Evolutionary conservation across 2,113 vertebrate genomes (phyloP).

Genomic region (Isichthys henryi): DNA sequence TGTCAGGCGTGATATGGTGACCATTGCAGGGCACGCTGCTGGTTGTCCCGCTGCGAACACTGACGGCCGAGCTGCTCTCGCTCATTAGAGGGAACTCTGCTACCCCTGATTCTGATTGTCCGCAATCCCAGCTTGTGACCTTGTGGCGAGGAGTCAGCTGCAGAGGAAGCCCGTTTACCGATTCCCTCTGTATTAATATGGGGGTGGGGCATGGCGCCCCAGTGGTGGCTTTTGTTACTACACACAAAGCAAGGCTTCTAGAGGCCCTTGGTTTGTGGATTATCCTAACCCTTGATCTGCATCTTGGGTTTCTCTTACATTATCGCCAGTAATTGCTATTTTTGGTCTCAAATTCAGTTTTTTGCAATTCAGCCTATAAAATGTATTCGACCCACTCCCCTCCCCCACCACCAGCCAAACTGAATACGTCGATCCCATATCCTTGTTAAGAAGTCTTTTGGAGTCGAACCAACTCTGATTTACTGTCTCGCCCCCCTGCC

Average conservation of each 20-base stretch:
- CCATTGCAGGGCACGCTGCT: neutral
- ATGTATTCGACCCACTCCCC: neutral
- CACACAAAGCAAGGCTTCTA: neutral
- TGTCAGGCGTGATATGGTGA: neutral
- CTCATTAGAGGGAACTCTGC: neutral
- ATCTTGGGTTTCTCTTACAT: neutral
- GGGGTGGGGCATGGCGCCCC: neutral
- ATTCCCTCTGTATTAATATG: neutral
- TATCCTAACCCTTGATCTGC: neutral
- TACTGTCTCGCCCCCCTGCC: neutral
- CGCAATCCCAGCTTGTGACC: neutral
- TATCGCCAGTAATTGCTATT: neutral
- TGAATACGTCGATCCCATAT: neutral
- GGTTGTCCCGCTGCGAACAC: neutral
- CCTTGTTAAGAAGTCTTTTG: constrained; percentile 3
- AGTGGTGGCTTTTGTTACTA: neutral
- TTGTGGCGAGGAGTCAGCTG: neutral
- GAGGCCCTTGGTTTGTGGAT: neutral
- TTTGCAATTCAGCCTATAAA: neutral
- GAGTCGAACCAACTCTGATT: neutral
- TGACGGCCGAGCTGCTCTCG: neutral
- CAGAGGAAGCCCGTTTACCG: neutral
- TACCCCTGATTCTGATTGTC: neutral
- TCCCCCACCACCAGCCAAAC: neutral
- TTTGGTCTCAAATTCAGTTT: neutral